Base-by-base conservation (phyloP, 1,140 invertebrate genomes). In the Ooceraea biroi region DNA sequence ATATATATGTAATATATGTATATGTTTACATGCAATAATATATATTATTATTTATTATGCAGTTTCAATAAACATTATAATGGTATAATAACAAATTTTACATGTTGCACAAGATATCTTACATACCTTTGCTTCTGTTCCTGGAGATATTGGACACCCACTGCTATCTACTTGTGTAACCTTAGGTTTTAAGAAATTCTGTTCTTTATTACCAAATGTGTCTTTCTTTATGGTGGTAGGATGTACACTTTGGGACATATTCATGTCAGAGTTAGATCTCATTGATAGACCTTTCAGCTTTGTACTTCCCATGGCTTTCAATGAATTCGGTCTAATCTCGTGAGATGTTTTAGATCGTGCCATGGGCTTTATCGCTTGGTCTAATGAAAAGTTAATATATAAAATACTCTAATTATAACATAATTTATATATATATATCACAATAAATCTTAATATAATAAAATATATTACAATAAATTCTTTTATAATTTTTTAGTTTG, bases 201-300 rank as follows among this genome's bases (percentile, higher is more conserved):
- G 60, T 22, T 72, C 68, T 5, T 84, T 86, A 5, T 36, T 60
- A 52, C 0, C 58, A 10, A 0, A 7, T 22, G 1, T 22, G 46
- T 11, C 57, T 57, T 73, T 50, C 11, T 68, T 85, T 1, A 10
- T 41, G 14, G 19, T 77, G 12, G 7, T 19, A 27, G 68, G 7
- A 44, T 12, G 19, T 44, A 25, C 3, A 14, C 0, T 46, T 12
- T 58, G 1, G 22, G 82, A 60, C 30, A 91, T 22, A 84, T 92
- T 92, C 41, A 88, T 76, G 84, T 91, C 87, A 25, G 90, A 91
- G 0, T 77, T 85, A 22, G 91, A 87, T 57, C 91, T 89, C 25
- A 92, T 80, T 8, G 91, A 92, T 11, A 92, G 65, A 44, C 91
- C 91, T 68, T 91, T 92, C 14, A 85, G 77, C 63, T 90, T 92